phyloP scores from a whole-genome alignment of 2,113 vertebrate species.

The Bos indicus region DNA sequence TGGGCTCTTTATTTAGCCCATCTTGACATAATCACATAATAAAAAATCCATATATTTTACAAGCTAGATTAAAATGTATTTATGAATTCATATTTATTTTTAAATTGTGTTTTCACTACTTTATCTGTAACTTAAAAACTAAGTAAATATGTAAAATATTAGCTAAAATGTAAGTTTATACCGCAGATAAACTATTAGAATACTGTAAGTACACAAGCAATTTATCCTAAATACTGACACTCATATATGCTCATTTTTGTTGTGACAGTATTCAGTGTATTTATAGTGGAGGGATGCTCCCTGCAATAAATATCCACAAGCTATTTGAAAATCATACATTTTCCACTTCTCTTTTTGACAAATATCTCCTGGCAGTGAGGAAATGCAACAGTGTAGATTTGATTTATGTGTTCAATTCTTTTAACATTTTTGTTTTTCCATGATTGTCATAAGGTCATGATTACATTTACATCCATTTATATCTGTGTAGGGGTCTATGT shows the following conservation, averaged over 20 bases:
- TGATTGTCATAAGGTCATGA: background rate
- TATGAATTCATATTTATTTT: background rate
- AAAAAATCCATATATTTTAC: background rate
- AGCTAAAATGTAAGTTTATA: background rate
- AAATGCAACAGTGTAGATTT: background rate
- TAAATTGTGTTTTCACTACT: background rate
- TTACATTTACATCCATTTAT: background rate
- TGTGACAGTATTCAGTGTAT: background rate
- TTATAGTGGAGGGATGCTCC: background rate
- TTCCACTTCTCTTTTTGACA: background rate
- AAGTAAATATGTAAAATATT: background rate
- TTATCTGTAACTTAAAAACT: background rate
- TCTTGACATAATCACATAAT: background rate
- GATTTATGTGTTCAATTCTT: background rate
- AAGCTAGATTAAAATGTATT: background rate
- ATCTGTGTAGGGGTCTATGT: accelerated
- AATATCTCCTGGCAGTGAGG: background rate
- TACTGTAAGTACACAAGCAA: background rate
- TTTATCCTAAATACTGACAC: background rate
- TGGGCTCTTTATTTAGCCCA: background rate
- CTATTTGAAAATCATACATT: background rate
- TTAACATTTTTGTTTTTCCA: slow-evolving; percentile 2
- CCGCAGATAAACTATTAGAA: background rate
- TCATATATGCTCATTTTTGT: background rate
- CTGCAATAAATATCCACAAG: background rate